Evolutionary conservation across 1,140 invertebrate genomes (phyloP).

Genomic region (Caenorhabditis tropicalis): DNA sequence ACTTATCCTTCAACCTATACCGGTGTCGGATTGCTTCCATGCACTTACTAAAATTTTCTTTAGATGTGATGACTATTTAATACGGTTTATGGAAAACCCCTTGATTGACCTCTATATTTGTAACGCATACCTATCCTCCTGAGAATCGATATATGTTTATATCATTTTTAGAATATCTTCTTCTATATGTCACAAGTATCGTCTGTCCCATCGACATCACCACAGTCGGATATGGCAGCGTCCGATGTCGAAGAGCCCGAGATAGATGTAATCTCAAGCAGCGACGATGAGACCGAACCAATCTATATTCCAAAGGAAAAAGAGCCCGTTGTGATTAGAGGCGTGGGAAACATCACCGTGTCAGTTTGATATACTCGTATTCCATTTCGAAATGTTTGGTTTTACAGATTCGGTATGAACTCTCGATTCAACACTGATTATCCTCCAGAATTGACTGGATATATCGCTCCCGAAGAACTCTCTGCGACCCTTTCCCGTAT

Average conservation of each 20-base stretch:
- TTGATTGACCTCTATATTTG: too few relatives aligned
- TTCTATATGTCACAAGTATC: neutral
- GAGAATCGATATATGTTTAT: too few relatives aligned
- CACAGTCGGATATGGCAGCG: neutral
- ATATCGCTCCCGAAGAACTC: conserved; percentile 70
- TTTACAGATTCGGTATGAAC: conserved; percentile 70
- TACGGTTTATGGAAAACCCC: too few relatives aligned
- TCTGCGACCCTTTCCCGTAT: conserved; percentile 65
- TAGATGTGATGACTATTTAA: too few relatives aligned
- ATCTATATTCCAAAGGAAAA: conserved; percentile 46
- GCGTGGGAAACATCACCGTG: conserved; percentile 67
- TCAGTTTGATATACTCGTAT: conserved; percentile 56
- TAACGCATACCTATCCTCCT: too few relatives aligned
- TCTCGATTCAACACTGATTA: conserved; percentile 72
- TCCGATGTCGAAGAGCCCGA: conserved; percentile 45
- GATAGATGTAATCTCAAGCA: conserved; percentile 69
- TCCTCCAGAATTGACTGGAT: conserved; percentile 65
- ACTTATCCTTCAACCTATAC: too few relatives aligned
- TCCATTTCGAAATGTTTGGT: conserved; percentile 44
- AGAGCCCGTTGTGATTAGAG: conserved; percentile 68
- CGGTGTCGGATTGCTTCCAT: too few relatives aligned
- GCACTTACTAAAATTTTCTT: too few relatives aligned
- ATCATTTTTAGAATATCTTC: neutral
- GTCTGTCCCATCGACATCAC: neutral
- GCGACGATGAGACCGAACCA: conserved; percentile 63